Evolutionary conservation across 1,140 invertebrate species (phyloP).

Genomic region (Globodera ellingtonae): DNA sequence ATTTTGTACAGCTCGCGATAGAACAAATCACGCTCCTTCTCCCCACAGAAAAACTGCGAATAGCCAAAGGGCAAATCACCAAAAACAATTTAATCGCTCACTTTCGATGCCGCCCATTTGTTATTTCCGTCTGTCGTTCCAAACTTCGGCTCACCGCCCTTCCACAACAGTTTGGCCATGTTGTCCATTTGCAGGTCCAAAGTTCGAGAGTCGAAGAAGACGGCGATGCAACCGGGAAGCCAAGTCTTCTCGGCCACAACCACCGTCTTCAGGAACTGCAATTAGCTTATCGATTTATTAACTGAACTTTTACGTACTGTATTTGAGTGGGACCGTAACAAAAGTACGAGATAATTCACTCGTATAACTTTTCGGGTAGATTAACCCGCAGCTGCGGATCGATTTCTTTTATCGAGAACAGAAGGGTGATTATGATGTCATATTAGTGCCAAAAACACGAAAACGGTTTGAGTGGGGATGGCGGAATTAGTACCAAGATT

Average conservation of each 20-base stretch:
- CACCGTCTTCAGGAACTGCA: slow-evolving; percentile 1
- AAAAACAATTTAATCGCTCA: slow-evolving; percentile 1
- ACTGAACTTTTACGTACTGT: neutral
- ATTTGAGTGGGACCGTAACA: no score
- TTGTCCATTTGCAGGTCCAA: neutral
- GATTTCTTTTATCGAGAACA: no score
- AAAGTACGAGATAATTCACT: no score
- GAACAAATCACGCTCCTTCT: neutral
- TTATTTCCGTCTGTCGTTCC: neutral
- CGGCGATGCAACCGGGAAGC: slow-evolving; percentile 1
- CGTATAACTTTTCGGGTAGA: no score
- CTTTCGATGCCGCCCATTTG: slow-evolving; percentile 19
- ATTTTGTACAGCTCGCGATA: slow-evolving; percentile 1
- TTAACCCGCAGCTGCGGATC: no score
- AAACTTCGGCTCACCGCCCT: neutral
- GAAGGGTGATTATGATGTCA: no score
- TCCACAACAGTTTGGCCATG: neutral
- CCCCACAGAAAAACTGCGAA: slow-evolving; percentile 18
- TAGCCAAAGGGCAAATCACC: neutral
- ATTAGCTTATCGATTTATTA: neutral
- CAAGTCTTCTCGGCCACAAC: slow-evolving; percentile 13
- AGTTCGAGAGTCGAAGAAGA: slow-evolving; percentile 20
- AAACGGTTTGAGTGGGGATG: no score
- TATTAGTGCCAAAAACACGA: neutral
- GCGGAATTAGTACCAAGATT: no score